phyloP scores from a whole-genome alignment of 2,113 vertebrate genomes.

The Mesoclemmys tuberculata region DNA sequence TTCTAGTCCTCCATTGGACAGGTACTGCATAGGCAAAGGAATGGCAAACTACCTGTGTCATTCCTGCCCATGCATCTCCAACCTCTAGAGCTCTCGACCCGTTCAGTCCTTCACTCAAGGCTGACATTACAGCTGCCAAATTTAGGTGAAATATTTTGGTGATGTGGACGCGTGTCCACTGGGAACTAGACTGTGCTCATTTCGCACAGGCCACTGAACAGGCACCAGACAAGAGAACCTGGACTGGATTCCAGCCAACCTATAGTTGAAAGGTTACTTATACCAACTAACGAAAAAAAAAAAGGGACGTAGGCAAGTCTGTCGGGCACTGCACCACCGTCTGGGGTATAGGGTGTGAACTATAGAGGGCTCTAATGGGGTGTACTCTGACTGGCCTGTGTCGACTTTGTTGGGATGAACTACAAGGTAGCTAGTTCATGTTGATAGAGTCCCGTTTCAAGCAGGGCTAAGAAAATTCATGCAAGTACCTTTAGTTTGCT shows the following conservation, averaged over 20 bases:
- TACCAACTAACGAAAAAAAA: neutral
- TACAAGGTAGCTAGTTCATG: neutral
- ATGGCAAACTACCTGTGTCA: neutral
- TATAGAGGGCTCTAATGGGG: no score
- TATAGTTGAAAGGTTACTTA: neutral
- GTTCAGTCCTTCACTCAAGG: neutral
- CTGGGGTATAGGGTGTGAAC: neutral
- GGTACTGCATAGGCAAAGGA: neutral
- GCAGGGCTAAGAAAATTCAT: neutral
- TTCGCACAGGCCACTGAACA: neutral
- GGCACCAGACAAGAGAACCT: neutral
- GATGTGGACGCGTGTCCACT: rapidly evolving
- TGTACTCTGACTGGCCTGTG: no score
- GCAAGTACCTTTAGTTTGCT: neutral
- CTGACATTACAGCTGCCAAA: neutral
- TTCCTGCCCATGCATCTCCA: neutral
- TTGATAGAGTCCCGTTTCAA: neutral
- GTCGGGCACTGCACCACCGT: neutral
- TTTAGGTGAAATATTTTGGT: neutral
- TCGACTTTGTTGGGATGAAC: neutral
- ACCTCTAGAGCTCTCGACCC: neutral
- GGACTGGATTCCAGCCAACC: neutral
- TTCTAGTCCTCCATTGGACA: neutral
- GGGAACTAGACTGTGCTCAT: neutral
- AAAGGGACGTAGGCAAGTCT: neutral